A percentile compares a stretch with the other conserved stretches of the same genome.
Conservation (phyloP, 2,113 vertebrate species). For the human (Homo sapiens) region GRCh38 chr9:27965001-27965500, state of each 20-base stretch:
- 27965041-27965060: background rate
- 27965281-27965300: background rate
- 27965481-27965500: conserved; percentile 23
- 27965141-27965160: background rate
- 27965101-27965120: background rate
- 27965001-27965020: background rate
- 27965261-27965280: background rate
- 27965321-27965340: background rate
- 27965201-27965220: conserved; percentile 1
- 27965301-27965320: background rate
- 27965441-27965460: background rate
- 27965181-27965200: background rate
- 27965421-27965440: background rate
- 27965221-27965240: background rate
- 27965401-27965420: conserved; percentile 20
- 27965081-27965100: background rate
- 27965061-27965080: background rate
- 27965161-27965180: background rate
- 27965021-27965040: background rate
- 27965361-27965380: background rate
- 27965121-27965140: background rate
- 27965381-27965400: background rate
- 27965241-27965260: background rate
- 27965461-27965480: background rate
- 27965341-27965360: background rate